Conservation (phyloP, 2,113 vertebrate species). For the Ranitomeya variabilis region DNA sequence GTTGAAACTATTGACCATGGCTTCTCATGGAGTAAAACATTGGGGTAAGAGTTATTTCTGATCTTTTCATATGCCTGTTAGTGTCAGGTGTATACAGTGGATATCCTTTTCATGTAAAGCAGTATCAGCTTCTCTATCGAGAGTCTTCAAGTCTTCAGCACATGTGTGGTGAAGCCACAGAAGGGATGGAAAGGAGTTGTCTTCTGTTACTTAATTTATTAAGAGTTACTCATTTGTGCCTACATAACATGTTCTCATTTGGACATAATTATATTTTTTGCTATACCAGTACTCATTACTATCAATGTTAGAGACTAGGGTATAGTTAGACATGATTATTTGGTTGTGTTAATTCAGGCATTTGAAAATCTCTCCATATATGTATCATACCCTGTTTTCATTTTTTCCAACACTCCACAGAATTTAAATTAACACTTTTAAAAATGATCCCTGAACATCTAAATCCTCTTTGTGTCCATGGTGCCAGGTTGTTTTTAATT, state of each 20-base stretch:
- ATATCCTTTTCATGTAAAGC: too few species aligned
- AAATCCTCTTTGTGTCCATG: slow-evolving; percentile 62
- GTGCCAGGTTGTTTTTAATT: slow-evolving; percentile 68
- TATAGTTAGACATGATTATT: not conserved
- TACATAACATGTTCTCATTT: too few species aligned
- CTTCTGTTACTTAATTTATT: not conserved
- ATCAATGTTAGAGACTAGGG: not conserved
- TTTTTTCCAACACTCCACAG: slow-evolving; percentile 2
- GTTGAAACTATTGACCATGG: too few species aligned
- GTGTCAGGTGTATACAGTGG: too few species aligned
- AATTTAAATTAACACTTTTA: slow-evolving; percentile 62
- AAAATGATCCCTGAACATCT: slow-evolving; percentile 65
- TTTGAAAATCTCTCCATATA: slow-evolving; percentile 1
- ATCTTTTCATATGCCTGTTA: too few species aligned
- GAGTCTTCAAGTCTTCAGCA: too few species aligned
- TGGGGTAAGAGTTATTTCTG: too few species aligned
- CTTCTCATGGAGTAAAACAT: too few species aligned
- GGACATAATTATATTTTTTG: not conserved
- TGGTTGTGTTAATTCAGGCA: not conserved
- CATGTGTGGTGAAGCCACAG: too few species aligned
- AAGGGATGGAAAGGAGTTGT: not conserved
- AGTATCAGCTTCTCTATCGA: too few species aligned
- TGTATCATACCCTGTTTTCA: not conserved
- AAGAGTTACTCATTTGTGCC: too few species aligned
- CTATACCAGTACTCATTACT: not conserved